Evolutionary conservation across 2,888 invertebrate genomes (phyloP).

Genomic region (Nyleta sp.): DNA sequence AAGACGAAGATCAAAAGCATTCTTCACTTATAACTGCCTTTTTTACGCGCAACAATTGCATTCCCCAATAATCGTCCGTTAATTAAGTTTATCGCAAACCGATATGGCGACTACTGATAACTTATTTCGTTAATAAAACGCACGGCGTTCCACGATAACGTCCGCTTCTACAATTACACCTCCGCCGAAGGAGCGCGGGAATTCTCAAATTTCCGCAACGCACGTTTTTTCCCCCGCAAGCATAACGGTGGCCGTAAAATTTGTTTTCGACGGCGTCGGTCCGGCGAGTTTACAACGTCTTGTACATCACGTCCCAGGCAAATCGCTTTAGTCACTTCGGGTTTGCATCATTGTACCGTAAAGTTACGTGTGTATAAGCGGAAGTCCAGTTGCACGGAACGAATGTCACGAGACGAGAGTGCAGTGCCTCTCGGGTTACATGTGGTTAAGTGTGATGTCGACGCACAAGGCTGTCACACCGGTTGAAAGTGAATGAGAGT

Average conservation of each 20-base stretch:
- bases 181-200: not conserved
- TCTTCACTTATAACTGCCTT: no score
- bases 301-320: slow-evolving; percentile 44
- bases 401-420: slow-evolving; percentile 68
- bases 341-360: slow-evolving; percentile 48
- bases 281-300: slow-evolving; percentile 22
- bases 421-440: slow-evolving; percentile 63
- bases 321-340: slow-evolving; percentile 48
- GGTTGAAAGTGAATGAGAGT: slow-evolving; percentile 76
- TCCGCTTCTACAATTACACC: no score
- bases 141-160: no score
- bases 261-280: slow-evolving; percentile 28
- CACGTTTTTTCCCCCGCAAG: not conserved
- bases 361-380: slow-evolving; percentile 63
- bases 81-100: no score
- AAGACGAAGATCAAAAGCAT: not conserved
- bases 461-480: slow-evolving; percentile 71
- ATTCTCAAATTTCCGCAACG: not conserved
- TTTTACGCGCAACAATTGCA: no score
- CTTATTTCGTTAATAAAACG: no score
- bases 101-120: no score
- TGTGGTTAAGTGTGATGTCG: slow-evolving; percentile 66
- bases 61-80: no score
- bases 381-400: slow-evolving; percentile 70
- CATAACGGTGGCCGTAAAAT: slow-evolving; percentile 15